Percentiles rank a stretch among this genome's conserved stretches.
These are phyloP conservation scores for Drosophila melanica DNA, from an alignment of 1,140 invertebrate species.

Conservation along the genomic window DNA sequence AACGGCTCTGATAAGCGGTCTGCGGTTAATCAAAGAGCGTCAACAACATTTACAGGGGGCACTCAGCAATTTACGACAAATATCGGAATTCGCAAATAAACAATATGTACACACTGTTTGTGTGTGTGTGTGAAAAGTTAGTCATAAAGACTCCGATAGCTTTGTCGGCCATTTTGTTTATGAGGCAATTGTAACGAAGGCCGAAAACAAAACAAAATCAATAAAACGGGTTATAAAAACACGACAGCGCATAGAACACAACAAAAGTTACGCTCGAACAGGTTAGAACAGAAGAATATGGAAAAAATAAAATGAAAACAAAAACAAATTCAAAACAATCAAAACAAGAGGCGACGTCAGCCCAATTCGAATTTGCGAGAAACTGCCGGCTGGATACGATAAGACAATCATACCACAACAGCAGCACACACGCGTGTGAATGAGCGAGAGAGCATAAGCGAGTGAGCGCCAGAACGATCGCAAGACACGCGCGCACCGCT, in stretches of 20 bases:
- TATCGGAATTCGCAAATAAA: slow-evolving; percentile 53
- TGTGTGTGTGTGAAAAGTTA: slow-evolving; percentile 7
- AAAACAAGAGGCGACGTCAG: slow-evolving; percentile 28
- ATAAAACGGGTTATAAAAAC: slow-evolving; percentile 63
- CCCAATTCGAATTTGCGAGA: slow-evolving; percentile 43
- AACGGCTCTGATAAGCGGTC: slow-evolving; percentile 8
- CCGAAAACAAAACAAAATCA: slow-evolving; percentile 72
- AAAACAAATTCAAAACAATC: slow-evolving; percentile 11
- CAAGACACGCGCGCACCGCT: slow-evolving; percentile 27
- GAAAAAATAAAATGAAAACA: slow-evolving; percentile 30
- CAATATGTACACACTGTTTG: slow-evolving; percentile 6
- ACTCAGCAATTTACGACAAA: slow-evolving; percentile 21
- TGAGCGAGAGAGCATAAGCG: slow-evolving; percentile 6
- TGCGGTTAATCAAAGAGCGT: slow-evolving; percentile 6
- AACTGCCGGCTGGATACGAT: slow-evolving; percentile 20
- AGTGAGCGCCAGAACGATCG: slow-evolving; percentile 9
- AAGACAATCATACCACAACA: neutral
- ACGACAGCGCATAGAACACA: slow-evolving; percentile 17
- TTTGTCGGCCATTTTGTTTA: slow-evolving; percentile 51
- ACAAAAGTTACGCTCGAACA: slow-evolving; percentile 27
- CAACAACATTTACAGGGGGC: slow-evolving; percentile 28
- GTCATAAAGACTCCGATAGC: slow-evolving; percentile 33
- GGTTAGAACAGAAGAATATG: slow-evolving; percentile 44
- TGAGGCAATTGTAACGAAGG: slow-evolving; percentile 71
- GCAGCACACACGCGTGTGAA: neutral